phyloP scores from a whole-genome alignment of 2,113 vertebrate genomes.

The Vulpes ferrilata region DNA sequence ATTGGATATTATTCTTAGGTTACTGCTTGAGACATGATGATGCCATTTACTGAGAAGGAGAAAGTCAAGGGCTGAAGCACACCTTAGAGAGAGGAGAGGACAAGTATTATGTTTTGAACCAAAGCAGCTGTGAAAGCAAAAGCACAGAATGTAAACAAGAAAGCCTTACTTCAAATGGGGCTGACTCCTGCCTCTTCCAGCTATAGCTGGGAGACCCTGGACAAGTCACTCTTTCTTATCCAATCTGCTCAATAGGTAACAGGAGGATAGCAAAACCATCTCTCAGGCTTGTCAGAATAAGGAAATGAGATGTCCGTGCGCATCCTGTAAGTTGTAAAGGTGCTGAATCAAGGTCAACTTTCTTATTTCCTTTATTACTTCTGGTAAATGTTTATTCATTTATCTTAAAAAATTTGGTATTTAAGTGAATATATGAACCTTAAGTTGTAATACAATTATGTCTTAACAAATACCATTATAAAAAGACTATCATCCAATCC shows the following conservation, averaged over 20 bases:
- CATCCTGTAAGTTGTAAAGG: background rate
- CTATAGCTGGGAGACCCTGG: background rate
- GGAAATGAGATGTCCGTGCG: background rate
- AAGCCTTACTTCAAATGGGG: background rate
- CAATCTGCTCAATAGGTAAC: background rate
- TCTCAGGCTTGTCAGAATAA: background rate
- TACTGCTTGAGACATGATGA: background rate
- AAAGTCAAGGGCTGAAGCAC: background rate
- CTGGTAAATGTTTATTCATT: background rate
- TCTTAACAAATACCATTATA: background rate
- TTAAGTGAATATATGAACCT: slow-evolving; percentile 41
- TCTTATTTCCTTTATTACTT: slow-evolving; percentile 23
- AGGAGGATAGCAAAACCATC: background rate
- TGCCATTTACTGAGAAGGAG: background rate
- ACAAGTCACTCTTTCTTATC: background rate
- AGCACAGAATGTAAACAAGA: background rate
- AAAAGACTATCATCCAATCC: background rate
- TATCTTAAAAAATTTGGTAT: background rate
- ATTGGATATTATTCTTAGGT: background rate
- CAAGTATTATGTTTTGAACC: background rate
- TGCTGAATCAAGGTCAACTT: slow-evolving; percentile 26
- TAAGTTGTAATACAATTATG: background rate
- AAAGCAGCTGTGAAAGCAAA: background rate
- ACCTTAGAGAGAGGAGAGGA: background rate
- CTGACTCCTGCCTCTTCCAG: background rate